Base-by-base conservation (phyloP, 2,113 vertebrate genomes). In the Aldabrachelys gigantea region DNA sequence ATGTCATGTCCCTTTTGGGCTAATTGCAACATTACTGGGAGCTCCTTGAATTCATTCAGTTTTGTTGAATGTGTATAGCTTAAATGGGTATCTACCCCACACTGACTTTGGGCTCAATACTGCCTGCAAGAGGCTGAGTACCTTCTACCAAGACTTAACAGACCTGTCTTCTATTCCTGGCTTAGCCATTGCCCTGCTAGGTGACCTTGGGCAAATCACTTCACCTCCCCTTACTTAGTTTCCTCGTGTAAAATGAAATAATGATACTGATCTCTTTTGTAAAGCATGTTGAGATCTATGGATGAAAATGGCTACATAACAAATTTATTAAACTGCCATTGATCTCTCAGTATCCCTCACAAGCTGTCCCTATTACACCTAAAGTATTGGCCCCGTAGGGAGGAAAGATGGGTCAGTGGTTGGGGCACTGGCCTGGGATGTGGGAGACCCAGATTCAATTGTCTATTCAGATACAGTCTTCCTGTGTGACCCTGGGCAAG, bases 1-100 rank as follows among this genome's bases (percentile, higher is more conserved):
- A 95, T 94, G 92, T 94, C 72, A 50, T 94, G 95, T 97, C 96
- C 94, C 94, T 95, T 91, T 95, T 92, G 80, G 91, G 93, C 93
- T 87, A 82, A 95, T 78, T 93, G 94, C 52, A 91, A 97, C 91
- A 59, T 91, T 95, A 94, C 80, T 49, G 92, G 76, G 88, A 93
- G 94, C 94, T 95, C 12, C 29, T 81, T 96, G 96, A 90, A 97
- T 94, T 95, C 89, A 95, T 90, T 81, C 89, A 89, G 89, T 88
- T 95, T 94, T 93, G 47, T 90, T 85, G 72, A 96, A 90, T 92
- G 53, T 87, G 54, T 91, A 88, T 95, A 91, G 93, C 88, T 93
- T 94, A 80, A 92, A 94, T 50, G 95, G 88, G 89, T 92, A 95
- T 82, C 44, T 59, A 47, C 91, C 91, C 82, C 88, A 92, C 35